Conservation (phyloP, 2,888 invertebrate species). For the Coenonympha arcania region DNA sequence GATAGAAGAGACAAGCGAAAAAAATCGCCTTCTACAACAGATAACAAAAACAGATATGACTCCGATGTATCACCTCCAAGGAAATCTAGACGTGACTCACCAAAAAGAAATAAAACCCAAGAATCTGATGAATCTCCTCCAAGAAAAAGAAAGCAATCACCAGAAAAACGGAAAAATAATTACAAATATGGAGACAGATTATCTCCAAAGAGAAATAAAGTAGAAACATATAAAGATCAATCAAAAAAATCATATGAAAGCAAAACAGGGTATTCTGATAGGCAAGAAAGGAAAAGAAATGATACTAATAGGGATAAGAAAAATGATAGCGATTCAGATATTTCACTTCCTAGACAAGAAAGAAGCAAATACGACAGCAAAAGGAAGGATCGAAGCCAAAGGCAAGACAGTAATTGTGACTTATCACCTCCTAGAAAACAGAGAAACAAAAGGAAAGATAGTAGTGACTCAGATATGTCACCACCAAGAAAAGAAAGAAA, state of each 20-base stretch:
- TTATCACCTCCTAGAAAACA: constrained; percentile 44
- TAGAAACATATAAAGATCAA: neutral
- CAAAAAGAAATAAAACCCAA: constrained; percentile 11
- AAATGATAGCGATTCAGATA: too few relatives aligned
- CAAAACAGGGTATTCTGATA: too few relatives aligned
- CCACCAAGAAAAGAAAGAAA: constrained; percentile 39
- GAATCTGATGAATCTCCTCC: constrained; percentile 51
- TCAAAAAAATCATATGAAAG: neutral
- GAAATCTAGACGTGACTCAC: constrained; percentile 32
- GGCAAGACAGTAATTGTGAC: constrained; percentile 41
- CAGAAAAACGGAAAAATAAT: constrained; percentile 14
- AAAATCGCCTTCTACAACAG: constrained; percentile 23
- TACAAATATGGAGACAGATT: constrained; percentile 9
- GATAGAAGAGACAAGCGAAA: neutral
- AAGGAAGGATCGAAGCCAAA: too few relatives aligned
- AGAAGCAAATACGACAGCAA: too few relatives aligned
- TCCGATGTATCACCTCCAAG: constrained; percentile 31
- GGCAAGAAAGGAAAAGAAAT: too few relatives aligned
- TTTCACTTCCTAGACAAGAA: too few relatives aligned
- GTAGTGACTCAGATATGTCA: constrained; percentile 47
- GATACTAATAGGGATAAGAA: too few relatives aligned
- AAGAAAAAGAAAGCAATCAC: constrained; percentile 31
- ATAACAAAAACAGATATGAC: constrained; percentile 17
- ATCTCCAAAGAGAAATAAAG: constrained; percentile 3
- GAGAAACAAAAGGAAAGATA: constrained; percentile 22